Evolutionary conservation across 2,888 invertebrate genomes (phyloP), one percentile per base, ranked within the genome.

Genomic region (Noctua fimbriata): DNA sequence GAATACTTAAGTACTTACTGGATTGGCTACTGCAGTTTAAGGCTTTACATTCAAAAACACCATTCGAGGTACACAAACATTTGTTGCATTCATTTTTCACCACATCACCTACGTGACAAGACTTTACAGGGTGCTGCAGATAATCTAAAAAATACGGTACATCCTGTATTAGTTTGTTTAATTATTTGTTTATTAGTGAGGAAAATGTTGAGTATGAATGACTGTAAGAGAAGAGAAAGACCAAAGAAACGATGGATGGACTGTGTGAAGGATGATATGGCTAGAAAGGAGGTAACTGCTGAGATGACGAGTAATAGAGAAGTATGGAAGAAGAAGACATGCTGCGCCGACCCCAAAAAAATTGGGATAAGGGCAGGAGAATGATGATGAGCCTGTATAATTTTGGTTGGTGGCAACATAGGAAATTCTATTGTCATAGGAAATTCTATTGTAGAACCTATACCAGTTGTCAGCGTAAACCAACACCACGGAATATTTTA

Each of bases 81-180:
- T 80, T 87, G 36, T 82, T 90, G 73, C 92, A 92, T 49, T 90
- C 89, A 66, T 94, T 94, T 82, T 90, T 83, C 5, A 91, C 71
- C 0, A 81, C 82, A 70, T 90, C 89, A 16, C 93, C 94, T 12
- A 89, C 72, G 3, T 84, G 84, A 75, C 93, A 93, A 0, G 90
- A 69, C 24, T 88, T 81, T 3, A 89, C 67, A 14, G 81, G 74
- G 12, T 78, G 78, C 21, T 87, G 78, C 2, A 83, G 55, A 32
- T 85, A 67, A 63, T 87, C 92, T 92, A 85, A 89, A 89, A 14
- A 65, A 67, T 18, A 16, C n/a, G 41, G n/a, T 16, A 9, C n/a
- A n/a, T 24, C 36, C 21, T 65, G 36, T 36, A 65, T 65, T 36
- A 65, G 65, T 21, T 21, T 21, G 21, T 7, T 41, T 7, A 41